A percentile compares a stretch with the other conserved stretches of the same genome.
Conservation (phyloP, 2,113 vertebrate species). For the Mus pahari region DNA sequence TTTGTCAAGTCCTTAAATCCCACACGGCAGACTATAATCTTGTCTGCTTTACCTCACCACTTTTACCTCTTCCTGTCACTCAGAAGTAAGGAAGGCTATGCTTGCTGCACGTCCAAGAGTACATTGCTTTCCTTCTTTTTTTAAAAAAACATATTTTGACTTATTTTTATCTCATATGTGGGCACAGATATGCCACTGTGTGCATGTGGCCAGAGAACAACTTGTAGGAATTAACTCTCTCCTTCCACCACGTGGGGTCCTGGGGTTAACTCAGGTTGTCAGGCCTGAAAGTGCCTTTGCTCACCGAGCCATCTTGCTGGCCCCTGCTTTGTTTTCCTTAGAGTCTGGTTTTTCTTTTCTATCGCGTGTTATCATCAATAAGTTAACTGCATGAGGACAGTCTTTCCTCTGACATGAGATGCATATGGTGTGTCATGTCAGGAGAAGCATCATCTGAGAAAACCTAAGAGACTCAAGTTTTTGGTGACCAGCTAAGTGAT, state of each 20-base stretch:
- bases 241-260: background rate
- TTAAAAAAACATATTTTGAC: background rate
- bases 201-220: background rate
- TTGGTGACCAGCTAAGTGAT: background rate
- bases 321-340: background rate
- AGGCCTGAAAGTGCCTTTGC: background rate
- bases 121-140: background rate
- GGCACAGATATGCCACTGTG: background rate
- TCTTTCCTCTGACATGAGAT: background rate
- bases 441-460: background rate
- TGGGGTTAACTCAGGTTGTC: background rate
- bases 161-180: background rate
- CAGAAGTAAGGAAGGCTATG: background rate
- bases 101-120: background rate
- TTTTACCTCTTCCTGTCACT: background rate
- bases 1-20: constrained; percentile 1
- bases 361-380: background rate
- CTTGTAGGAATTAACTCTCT: background rate
- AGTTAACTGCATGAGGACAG: background rate
- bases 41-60: background rate
- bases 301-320: background rate
- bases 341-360: constrained; percentile 21
- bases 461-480: background rate
- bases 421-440: background rate
- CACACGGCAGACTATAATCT: background rate